Base-by-base conservation (phyloP, 2,113 vertebrate genomes). In the Phalacrocorax aristotelis region DNA sequence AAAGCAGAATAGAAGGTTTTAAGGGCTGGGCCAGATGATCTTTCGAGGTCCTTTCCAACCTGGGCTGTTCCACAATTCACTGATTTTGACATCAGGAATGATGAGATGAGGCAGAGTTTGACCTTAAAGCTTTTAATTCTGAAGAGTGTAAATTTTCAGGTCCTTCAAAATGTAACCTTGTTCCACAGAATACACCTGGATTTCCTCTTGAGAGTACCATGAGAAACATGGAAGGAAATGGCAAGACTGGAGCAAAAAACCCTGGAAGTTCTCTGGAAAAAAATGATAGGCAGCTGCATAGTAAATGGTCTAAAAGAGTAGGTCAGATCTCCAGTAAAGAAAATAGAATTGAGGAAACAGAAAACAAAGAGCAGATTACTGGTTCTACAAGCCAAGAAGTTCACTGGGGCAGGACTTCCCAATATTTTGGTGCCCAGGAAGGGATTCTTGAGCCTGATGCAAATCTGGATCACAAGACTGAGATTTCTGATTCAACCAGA, bases 141-240 rank as follows among this genome's bases (percentile, higher is more conserved):
- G 58, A 77, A 77, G 54, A 77, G 19, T 66, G 27, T 70, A 74
- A 49, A 57, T 90, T 52, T 77, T 91, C 74, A 78, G 52, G 54
- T 94, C 29, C 58, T 96, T 94, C 78, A 89, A 96, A 96, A 91
- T 96, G 84, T 96, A 93, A 97, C 89, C 89, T 97, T 96, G 27
- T 97, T 96, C 95, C 83, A 71, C 89, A 98, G 98, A 93, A 83
- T 96, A 46, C 93, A 34, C 88, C 84, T 85, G 93, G 90, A 65
- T 92, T 96, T 84, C 89, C 61, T 94, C 88, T 90, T 96, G 40
- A 94, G 76, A 36, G 25, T 81, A 26, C 48, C 26, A 18, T 72
- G 49, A 91, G 27, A 69, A 70, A 91, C 69, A 40, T 64, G 90
- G 92, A 97, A 93, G 64, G 69, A 79, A 90, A 38, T 95, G 65